A percentile compares a stretch with the other conserved stretches of the same genome.
These are phyloP conservation scores for Tyrophagus putrescentiae DNA, from an alignment of 1,140 invertebrate species.

Conservation along the genomic window DNA sequence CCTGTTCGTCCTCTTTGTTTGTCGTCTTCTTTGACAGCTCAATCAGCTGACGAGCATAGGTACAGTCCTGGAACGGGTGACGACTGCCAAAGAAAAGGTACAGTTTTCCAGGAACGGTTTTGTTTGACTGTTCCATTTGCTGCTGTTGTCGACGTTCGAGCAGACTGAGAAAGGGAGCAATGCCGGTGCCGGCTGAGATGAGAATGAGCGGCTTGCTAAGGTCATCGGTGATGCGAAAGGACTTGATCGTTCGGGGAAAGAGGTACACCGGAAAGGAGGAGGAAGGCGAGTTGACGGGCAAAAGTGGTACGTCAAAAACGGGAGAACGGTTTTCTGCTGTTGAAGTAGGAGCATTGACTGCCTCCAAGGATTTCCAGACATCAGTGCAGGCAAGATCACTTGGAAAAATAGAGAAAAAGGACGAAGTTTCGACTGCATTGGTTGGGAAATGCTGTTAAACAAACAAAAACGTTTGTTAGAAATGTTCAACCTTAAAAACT, in stretches of 20 bases:
- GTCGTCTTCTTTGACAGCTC: constrained; percentile 36
- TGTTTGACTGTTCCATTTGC: too few species aligned
- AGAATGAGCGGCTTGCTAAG: constrained; percentile 48
- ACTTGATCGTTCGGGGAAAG: constrained; percentile 46
- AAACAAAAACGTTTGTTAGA: not conserved
- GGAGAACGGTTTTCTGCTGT: not conserved
- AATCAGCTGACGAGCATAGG: constrained; percentile 44
- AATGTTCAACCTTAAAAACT: not conserved
- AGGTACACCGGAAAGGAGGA: constrained; percentile 35
- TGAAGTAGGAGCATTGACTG: not conserved
- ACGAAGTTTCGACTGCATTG: not conserved
- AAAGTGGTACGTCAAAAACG: not conserved
- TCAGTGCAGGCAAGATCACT: not conserved
- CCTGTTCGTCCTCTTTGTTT: too few species aligned
- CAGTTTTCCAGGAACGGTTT: constrained; percentile 33
- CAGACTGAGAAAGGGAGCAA: constrained; percentile 54
- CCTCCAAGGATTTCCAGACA: constrained; percentile 5
- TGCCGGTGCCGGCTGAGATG: constrained; percentile 63
- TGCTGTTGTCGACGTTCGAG: constrained; percentile 36
- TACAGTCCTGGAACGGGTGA: constrained; percentile 46
- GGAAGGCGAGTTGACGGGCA: not conserved
- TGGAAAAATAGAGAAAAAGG: not conserved
- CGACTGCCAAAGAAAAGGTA: constrained; percentile 63
- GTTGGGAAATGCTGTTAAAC: not conserved
- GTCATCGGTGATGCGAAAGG: constrained; percentile 42